These are phyloP conservation scores for Tiliacea aurago DNA, from an alignment of 2,888 invertebrate genomes.

Conservation along the genomic window DNA sequence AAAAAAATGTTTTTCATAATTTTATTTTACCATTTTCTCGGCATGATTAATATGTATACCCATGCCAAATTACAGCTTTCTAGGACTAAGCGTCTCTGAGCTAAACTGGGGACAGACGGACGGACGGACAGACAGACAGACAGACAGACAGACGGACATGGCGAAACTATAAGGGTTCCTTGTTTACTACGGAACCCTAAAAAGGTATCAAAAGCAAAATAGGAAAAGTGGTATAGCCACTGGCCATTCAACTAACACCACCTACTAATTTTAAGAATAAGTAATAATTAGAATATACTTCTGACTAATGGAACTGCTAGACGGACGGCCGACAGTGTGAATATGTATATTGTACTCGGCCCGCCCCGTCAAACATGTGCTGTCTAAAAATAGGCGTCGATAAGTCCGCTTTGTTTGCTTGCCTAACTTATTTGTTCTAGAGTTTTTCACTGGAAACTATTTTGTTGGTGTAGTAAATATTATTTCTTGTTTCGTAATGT, in stretches of 20 bases:
- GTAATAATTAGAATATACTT: slow-evolving; percentile 24
- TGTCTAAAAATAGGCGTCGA: slow-evolving; percentile 68
- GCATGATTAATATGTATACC: too few relatives aligned
- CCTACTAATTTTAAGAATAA: slow-evolving; percentile 13
- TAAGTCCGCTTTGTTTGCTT: slow-evolving; percentile 65
- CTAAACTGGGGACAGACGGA: too few relatives aligned
- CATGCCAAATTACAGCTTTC: too few relatives aligned
- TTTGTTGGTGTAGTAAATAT: slow-evolving; percentile 60
- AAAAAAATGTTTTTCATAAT: too few relatives aligned
- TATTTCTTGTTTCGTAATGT: slow-evolving; percentile 61
- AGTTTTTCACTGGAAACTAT: slow-evolving; percentile 62
- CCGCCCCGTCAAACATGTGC: slow-evolving; percentile 60
- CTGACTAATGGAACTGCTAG: slow-evolving; percentile 44
- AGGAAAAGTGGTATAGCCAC: neutral
- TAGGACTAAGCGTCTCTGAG: too few relatives aligned
- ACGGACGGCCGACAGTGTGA: slow-evolving; percentile 60
- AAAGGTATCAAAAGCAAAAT: neutral
- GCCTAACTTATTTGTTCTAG: slow-evolving; percentile 63
- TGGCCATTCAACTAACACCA: slow-evolving; percentile 9
- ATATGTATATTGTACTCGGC: slow-evolving; percentile 62
- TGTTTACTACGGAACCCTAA: too few relatives aligned
- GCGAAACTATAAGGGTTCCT: too few relatives aligned
- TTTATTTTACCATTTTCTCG: too few relatives aligned
- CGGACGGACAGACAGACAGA: too few relatives aligned
- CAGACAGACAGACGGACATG: too few relatives aligned